Evolutionary conservation across 2,888 invertebrate genomes (phyloP), one percentile per base, ranked within the genome.

Genomic region (Drosophila nr. medialis): DNA sequence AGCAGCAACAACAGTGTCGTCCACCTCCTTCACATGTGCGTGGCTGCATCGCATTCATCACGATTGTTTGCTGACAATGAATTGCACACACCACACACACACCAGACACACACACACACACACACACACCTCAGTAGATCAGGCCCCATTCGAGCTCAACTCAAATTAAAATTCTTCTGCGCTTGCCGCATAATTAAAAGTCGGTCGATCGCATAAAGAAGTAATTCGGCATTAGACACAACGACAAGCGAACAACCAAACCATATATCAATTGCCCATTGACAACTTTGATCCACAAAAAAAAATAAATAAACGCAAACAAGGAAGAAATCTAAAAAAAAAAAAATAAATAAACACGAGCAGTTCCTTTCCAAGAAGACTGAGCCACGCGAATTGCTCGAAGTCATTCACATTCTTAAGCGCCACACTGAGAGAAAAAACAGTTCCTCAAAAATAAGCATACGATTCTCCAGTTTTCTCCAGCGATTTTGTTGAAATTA

Each of bases 1-100:
- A 32, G 36, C 32, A 32, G 24, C 27, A n/a, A 48, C 21, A 45
- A 38, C 45, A 45, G 8, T 24, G 7, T 60, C 48, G 69, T 45
- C 27, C 56, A 48, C 53, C 81, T 76, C 56, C 72, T 82, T 72
- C 80, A 29, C 58, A 59, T 81, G 79, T 86, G 92, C 92, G 92
- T 92, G 92, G 91, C 79, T 79, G 76, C 51, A 45, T 71, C 60
- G 91, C 92, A 92, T 92, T 91, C 90, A 92, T 92, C 92, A 92
- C 85, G 51, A 53, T 90, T 91, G 90, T 86, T 90, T 88, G 90
- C 91, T 90, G 88, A 91, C 90, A 90, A 90, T 88, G 89, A 86
- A 86, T 89, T 87, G 90, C 84, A 72, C 74, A 77, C 76, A 80
- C 71, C 53, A 53, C 21, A 38, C 36, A 54, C 53, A 34, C 32